Conservation (phyloP, 2,888 invertebrate genomes). For the Sarcophaga rosellei region DNA sequence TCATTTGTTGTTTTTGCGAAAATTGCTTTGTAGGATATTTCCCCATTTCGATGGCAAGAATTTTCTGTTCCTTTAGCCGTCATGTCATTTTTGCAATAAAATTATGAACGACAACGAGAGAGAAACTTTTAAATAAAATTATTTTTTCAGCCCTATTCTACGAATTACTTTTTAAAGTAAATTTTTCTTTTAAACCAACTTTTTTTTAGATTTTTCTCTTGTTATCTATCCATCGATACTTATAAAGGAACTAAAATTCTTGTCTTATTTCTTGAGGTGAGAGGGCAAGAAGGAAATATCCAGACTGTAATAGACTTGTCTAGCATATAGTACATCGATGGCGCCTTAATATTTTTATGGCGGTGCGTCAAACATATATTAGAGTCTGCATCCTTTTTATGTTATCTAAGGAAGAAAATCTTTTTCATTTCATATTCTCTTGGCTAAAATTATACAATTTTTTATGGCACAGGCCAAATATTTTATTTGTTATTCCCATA, state of each 20-base stretch:
- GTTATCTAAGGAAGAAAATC: not conserved
- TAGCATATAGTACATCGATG: not conserved
- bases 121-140: constrained; percentile 24
- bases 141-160: constrained; percentile 17
- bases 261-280: no score
- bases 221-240: no score
- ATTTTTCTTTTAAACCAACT: no score
- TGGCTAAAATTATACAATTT: not conserved
- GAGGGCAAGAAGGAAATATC: not conserved
- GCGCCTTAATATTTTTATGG: not conserved
- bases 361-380: not conserved
- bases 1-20: not conserved
- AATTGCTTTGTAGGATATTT: constrained; percentile 16
- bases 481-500: not conserved
- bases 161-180: not conserved
- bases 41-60: not conserved
- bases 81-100: constrained; percentile 37
- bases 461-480: not conserved
- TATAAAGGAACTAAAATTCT: no score
- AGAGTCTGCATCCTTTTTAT: not conserved
- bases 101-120: constrained; percentile 4
- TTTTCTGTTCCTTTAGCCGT: constrained; percentile 2
- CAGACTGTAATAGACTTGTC: not conserved
- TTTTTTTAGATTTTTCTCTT: no score
- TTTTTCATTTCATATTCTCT: not conserved